A percentile compares a stretch with the other conserved stretches of the same genome.
Evolutionary conservation across 2,113 vertebrate genomes (phyloP).

Genomic region (Calidris pugnax): DNA sequence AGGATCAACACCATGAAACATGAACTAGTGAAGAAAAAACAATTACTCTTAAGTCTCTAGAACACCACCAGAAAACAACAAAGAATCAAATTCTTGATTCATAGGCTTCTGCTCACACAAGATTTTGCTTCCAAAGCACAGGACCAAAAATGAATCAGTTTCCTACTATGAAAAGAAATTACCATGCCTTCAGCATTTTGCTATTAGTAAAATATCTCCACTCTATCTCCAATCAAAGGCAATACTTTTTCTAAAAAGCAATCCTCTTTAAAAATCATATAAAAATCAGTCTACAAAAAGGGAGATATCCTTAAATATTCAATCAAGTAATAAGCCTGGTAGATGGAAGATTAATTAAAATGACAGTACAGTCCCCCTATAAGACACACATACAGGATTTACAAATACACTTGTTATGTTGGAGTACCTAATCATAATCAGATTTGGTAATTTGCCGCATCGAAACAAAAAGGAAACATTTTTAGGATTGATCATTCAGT

Average conservation of each 20-base stretch:
- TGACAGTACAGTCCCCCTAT: not conserved
- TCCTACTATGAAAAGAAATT: not conserved
- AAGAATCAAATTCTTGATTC: not conserved
- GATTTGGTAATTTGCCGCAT: constrained; percentile 66
- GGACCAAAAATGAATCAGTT: not conserved
- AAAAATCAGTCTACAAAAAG: constrained; percentile 4
- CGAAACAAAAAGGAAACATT: constrained; percentile 66
- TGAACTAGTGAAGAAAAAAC: not conserved
- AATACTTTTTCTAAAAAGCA: not conserved
- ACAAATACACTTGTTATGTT: constrained; percentile 26
- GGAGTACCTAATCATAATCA: constrained; percentile 61
- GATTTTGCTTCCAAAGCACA: not conserved
- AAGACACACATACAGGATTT: not conserved
- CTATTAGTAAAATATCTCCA: not conserved
- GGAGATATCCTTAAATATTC: not conserved
- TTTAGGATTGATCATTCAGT: constrained; percentile 68
- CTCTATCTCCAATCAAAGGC: not conserved
- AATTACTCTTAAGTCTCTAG: not conserved
- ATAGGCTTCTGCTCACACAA: not conserved
- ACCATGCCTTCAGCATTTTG: not conserved
- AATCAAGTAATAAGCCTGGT: constrained; percentile 47
- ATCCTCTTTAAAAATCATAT: not conserved
- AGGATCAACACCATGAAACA: not conserved
- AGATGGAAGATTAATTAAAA: constrained; percentile 60
- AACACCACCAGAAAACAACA: not conserved